Evolutionary conservation across 2,888 invertebrate genomes (phyloP).

Genomic region (Agrochola lychnidis): DNA sequence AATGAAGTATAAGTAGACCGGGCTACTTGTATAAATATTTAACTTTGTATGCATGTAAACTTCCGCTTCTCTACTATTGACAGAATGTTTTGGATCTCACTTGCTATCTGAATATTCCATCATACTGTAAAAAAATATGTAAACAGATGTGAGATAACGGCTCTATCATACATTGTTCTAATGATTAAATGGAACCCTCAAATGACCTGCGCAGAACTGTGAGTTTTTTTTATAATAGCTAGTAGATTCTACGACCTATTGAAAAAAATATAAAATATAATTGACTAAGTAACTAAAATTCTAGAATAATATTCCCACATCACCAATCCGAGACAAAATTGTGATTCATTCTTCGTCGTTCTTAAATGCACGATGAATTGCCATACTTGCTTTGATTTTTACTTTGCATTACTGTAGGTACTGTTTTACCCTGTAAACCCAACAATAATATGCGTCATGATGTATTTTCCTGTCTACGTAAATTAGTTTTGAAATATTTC

Average conservation of each 20-base stretch:
- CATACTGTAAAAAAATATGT: constrained; percentile 5
- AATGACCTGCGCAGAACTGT: not conserved
- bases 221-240: constrained; percentile 1
- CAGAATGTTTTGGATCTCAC: constrained; percentile 6
- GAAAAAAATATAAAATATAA: too few species aligned
- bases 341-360: constrained; percentile 30
- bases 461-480: constrained; percentile 70
- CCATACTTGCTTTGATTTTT: constrained; percentile 26
- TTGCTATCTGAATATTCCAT: constrained; percentile 19
- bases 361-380: constrained; percentile 14
- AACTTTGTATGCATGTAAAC: not conserved
- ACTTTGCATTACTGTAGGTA: constrained; percentile 28
- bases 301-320: not conserved
- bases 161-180: constrained; percentile 2
- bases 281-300: too few species aligned
- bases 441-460: constrained; percentile 53
- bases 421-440: constrained; percentile 68
- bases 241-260: not conserved
- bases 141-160: constrained; percentile 17
- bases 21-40: not conserved
- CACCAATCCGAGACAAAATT: constrained; percentile 11
- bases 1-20: not conserved
- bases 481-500: constrained; percentile 39
- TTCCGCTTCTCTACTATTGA: constrained; percentile 2
- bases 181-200: constrained; percentile 9